Percentiles rank a stretch among this genome's conserved stretches.
Evolutionary conservation across 2,888 invertebrate species (phyloP).

Genomic region (Heterodera filipjevi): DNA sequence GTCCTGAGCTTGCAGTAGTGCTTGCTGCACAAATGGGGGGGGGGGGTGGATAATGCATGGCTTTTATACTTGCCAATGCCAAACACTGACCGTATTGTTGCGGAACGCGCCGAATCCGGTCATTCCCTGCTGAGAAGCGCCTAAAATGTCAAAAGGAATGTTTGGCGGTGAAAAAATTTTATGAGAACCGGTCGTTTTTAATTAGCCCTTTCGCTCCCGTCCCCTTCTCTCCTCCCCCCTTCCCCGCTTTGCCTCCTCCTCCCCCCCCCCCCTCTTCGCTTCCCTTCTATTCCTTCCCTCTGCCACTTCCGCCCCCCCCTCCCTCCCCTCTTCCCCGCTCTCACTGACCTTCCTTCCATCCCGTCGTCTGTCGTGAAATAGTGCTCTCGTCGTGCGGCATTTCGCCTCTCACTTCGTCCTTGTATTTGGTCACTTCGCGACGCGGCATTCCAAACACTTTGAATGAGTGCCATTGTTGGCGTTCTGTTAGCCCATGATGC

Average conservation of each 20-base stretch:
- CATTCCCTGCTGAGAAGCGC: slow-evolving; percentile 64
- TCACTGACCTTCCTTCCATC: slow-evolving; percentile 50
- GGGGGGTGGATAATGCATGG: slow-evolving; percentile 9
- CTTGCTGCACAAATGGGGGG: not conserved
- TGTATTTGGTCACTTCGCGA: slow-evolving; percentile 63
- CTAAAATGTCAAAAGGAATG: slow-evolving; percentile 33
- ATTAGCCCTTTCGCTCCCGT: no score
- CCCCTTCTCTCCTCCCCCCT: not conserved
- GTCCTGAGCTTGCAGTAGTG: slow-evolving; percentile 50
- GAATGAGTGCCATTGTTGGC: no score
- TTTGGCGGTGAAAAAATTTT: not conserved
- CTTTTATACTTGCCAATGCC: slow-evolving; percentile 43
- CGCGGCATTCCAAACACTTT: slow-evolving; percentile 63
- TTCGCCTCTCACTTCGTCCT: slow-evolving; percentile 64
- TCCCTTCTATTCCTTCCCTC: no score
- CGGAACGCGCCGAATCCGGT: slow-evolving; percentile 65
- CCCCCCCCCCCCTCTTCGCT: no score
- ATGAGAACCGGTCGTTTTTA: no score
- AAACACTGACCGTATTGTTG: slow-evolving; percentile 58
- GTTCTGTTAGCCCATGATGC: not conserved
- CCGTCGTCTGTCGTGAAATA: slow-evolving; percentile 62
- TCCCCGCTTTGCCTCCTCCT: no score
- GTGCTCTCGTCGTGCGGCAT: slow-evolving; percentile 65
- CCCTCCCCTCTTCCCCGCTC: no score
- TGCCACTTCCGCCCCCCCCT: no score